These are phyloP conservation scores for Coenobita brevimanus DNA, from an alignment of 1,140 invertebrate species.

Conservation along the genomic window DNA sequence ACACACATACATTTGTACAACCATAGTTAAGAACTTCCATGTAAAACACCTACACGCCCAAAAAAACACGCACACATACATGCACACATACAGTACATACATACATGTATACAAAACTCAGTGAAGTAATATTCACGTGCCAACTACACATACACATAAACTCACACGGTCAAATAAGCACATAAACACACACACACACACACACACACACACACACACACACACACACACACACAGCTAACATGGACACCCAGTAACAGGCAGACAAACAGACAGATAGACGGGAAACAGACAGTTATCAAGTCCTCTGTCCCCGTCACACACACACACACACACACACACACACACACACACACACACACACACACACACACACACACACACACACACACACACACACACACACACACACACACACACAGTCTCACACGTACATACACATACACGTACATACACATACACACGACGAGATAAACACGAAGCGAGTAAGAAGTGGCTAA, in stretches of 20 bases:
- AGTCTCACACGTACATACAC: not conserved
- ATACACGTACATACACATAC: not conserved
- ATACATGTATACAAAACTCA: too few species aligned
- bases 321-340: not conserved
- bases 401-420: not conserved
- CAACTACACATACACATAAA: too few species aligned
- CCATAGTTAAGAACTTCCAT: too few species aligned
- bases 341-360: not conserved
- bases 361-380: slow-evolving; percentile 33
- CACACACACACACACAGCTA: not conserved
- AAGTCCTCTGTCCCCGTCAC: too few species aligned
- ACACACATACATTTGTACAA: too few species aligned
- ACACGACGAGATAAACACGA: not conserved
- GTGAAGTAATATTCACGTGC: too few species aligned
- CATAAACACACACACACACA: not conserved
- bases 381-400: slow-evolving; percentile 6
- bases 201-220: slow-evolving; percentile 21
- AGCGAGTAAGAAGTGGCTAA: too few species aligned
- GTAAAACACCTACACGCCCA: too few species aligned
- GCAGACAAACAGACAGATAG: slow-evolving; percentile 7
- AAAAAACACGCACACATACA: too few species aligned
- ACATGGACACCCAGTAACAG: not conserved
- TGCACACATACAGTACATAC: too few species aligned
- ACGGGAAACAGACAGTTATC: not conserved
- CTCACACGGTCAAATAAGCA: not conserved